A percentile compares a stretch with the other conserved stretches of the same genome.
Conservation (phyloP, 1,140 invertebrate genomes). For the Pteromalus puparum region DNA sequence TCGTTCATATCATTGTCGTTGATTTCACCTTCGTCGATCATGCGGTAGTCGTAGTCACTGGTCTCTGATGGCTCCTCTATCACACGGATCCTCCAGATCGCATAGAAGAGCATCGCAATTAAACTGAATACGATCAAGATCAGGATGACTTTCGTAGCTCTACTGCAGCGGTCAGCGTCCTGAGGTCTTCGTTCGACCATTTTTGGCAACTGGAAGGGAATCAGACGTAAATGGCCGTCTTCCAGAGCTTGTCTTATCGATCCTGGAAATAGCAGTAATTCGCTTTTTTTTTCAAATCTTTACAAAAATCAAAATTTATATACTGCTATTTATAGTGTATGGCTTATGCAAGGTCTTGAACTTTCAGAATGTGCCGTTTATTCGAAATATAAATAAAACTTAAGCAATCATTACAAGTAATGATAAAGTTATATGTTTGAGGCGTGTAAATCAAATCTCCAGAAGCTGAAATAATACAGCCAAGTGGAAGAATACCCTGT, state of each 20-base stretch:
- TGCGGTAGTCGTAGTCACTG: slow-evolving; percentile 23
- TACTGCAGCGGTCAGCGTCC: background rate
- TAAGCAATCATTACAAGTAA: no score
- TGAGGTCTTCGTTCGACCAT: background rate
- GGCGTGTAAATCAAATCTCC: no score
- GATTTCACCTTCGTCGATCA: slow-evolving; percentile 18
- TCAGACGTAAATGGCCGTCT: background rate
- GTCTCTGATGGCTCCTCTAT: slow-evolving; percentile 32
- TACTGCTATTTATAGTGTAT: no score
- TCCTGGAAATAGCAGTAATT: background rate
- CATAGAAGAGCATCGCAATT: slow-evolving; percentile 30
- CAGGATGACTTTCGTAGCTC: background rate
- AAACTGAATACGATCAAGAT: background rate
- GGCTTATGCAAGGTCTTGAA: no score
- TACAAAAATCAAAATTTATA: no score
- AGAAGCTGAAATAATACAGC: no score
- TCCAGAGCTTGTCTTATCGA: slow-evolving; percentile 22
- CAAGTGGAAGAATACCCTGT: no score
- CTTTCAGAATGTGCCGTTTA: no score
- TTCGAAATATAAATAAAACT: no score
- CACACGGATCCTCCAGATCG: slow-evolving; percentile 19
- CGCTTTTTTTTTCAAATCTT: no score
- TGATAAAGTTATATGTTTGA: no score
- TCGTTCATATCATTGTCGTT: background rate
- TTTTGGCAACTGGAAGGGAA: slow-evolving; percentile 4